Conservation (phyloP, 2,888 invertebrate species). For the Tetrapedia diversipes region DNA sequence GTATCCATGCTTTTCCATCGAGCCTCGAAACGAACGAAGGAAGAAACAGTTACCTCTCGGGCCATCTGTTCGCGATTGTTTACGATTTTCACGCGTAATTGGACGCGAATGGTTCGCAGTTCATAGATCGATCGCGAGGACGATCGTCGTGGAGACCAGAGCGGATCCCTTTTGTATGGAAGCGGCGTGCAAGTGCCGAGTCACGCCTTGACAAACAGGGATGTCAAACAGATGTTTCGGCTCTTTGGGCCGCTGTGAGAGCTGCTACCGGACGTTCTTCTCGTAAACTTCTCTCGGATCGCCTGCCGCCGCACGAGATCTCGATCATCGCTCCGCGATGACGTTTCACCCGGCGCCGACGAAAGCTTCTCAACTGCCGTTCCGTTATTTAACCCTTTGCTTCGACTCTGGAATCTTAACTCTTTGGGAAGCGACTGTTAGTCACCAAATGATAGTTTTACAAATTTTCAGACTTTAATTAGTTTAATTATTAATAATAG, state of each 20-base stretch:
- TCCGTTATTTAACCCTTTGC: constrained; percentile 24
- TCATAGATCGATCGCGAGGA: constrained; percentile 80
- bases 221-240: constrained; percentile 82
- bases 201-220: constrained; percentile 83
- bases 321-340: constrained; percentile 36
- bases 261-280: constrained; percentile 59
- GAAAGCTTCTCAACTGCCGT: constrained; percentile 10
- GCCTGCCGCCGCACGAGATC: constrained; percentile 35
- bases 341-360: constrained; percentile 6
- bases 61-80: constrained; percentile 77
- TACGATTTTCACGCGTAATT: constrained; percentile 82
- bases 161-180: constrained; percentile 75
- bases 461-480: no score
- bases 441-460: no score
- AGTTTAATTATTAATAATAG: no score
- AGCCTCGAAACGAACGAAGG: background rate
- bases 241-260: constrained; percentile 64
- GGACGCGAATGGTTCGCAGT: constrained; percentile 74
- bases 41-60: constrained; percentile 42
- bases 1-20: no score
- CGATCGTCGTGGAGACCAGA: constrained; percentile 60
- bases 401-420: no score
- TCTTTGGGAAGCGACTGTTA: no score
- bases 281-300: constrained; percentile 56
- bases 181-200: constrained; percentile 81